phyloP scores from a whole-genome alignment of 2,888 invertebrate genomes.

The Mycogona germanica region DNA sequence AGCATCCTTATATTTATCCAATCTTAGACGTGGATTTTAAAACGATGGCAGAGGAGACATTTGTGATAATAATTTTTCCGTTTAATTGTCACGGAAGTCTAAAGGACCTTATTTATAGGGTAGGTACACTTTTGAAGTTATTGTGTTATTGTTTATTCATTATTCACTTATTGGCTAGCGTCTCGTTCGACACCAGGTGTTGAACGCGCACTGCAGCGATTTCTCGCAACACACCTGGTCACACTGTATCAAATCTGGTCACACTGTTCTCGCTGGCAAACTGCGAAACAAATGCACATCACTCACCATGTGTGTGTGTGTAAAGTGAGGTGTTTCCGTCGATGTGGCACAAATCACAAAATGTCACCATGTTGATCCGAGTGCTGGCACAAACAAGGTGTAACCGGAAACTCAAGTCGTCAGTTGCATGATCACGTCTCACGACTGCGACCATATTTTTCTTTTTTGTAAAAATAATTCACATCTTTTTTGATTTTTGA shows the following conservation, averaged over 20 bases:
- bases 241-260: not conserved
- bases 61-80: constrained; percentile 63
- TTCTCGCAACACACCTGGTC: too few species aligned
- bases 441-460: too few species aligned
- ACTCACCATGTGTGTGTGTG: not conserved
- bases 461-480: too few species aligned
- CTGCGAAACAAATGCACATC: not conserved
- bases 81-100: constrained; percentile 73
- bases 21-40: constrained; percentile 69
- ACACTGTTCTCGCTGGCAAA: not conserved
- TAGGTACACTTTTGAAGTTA: constrained; percentile 33
- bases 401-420: too few species aligned
- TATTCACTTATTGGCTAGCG: not conserved
- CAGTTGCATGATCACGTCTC: too few species aligned
- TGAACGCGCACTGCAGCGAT: too few species aligned
- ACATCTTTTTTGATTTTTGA: too few species aligned
- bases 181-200: too few species aligned
- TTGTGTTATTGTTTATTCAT: not conserved
- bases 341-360: too few species aligned
- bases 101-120: constrained; percentile 80
- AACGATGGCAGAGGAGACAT: constrained; percentile 36
- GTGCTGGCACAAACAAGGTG: too few species aligned
- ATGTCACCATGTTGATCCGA: too few species aligned
- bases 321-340: too few species aligned
- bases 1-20: constrained; percentile 88